Conservation (phyloP, 2,113 vertebrate species). For the Ceyx melanurus region DNA sequence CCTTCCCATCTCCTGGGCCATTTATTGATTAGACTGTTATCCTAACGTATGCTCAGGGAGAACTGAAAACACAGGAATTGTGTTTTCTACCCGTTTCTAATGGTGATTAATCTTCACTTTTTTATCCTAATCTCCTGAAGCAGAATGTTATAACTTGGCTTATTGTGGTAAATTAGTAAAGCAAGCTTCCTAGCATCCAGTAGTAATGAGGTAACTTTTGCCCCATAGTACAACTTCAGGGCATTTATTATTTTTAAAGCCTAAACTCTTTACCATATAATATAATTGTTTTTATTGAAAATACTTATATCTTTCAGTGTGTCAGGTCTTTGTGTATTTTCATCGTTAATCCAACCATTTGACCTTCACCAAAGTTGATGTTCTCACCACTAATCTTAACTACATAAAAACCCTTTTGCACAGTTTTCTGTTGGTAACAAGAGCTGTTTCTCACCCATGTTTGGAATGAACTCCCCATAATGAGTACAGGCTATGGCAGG, state of each 20-base stretch:
- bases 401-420: neutral
- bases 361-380: neutral
- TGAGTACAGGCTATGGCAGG: neutral
- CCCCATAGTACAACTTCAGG: neutral
- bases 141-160: neutral
- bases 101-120: neutral
- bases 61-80: neutral
- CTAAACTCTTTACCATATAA: neutral
- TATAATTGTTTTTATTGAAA: neutral
- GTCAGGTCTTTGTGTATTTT: neutral
- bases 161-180: neutral
- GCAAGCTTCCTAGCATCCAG: neutral
- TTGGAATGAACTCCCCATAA: neutral
- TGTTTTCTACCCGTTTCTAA: neutral
- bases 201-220: neutral
- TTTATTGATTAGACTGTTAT: neutral
- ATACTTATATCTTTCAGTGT: neutral
- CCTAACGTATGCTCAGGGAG: neutral
- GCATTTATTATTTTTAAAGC: neutral
- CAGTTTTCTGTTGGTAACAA: neutral
- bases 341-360: neutral
- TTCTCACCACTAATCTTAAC: neutral
- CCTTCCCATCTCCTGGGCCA: rapidly evolving
- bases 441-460: neutral
- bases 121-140: neutral